These are phyloP conservation scores for Nesometra sesokonis DNA, from an alignment of 35 echinoderm and acorn worm genomes.

Conservation along the genomic window DNA sequence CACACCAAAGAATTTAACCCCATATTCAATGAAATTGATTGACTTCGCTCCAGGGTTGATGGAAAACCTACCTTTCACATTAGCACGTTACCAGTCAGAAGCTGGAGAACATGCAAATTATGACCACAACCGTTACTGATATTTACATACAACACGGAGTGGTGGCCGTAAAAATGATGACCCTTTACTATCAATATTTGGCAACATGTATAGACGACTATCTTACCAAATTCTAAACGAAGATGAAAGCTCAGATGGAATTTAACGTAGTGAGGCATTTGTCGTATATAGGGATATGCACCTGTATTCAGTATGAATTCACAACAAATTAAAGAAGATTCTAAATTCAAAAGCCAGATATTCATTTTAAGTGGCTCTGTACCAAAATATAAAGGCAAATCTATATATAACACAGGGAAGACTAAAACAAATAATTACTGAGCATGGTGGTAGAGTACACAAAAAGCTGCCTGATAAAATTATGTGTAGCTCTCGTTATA, in stretches of 20 bases:
- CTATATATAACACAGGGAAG: no score
- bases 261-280: no score
- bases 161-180: neutral
- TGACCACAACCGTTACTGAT: constrained; percentile 19
- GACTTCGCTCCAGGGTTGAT: neutral
- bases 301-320: no score
- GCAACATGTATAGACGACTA: constrained; percentile 25
- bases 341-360: no score
- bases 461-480: no score
- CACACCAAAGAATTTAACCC: neutral
- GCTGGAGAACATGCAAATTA: constrained; percentile 33
- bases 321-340: no score
- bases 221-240: neutral
- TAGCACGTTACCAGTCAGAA: neutral
- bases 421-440: no score
- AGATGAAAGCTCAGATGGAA: neutral
- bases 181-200: constrained; percentile 4
- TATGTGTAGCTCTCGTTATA: no score
- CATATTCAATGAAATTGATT: neutral
- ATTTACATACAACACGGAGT: constrained; percentile 27
- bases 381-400: no score
- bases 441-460: no score
- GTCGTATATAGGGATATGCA: no score
- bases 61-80: neutral
- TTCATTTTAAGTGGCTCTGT: no score